Evolutionary conservation across 2,888 invertebrate genomes (phyloP).

Genomic region (Nyleta sp.): DNA sequence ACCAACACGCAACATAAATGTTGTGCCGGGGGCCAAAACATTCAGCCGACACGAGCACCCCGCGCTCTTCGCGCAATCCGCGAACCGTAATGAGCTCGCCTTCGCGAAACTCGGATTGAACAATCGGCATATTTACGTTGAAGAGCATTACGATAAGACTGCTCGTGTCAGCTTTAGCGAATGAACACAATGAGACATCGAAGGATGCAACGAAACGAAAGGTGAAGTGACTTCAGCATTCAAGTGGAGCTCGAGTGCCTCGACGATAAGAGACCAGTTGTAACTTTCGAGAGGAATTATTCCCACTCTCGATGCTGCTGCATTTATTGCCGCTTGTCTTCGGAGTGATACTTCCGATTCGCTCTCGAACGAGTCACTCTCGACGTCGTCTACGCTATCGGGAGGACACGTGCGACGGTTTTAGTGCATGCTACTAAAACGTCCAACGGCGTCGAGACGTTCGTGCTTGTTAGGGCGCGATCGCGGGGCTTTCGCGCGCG

Average conservation of each 20-base stretch:
- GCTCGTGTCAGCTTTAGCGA: constrained; percentile 54
- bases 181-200: constrained; percentile 58
- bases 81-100: not conserved
- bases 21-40: constrained; percentile 61
- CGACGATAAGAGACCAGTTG: constrained; percentile 51
- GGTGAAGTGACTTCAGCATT: constrained; percentile 50
- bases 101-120: not conserved
- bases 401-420: constrained; percentile 14
- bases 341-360: constrained; percentile 33
- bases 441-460: no score
- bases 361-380: constrained; percentile 26
- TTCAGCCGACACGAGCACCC: constrained; percentile 51
- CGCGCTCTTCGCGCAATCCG: no score
- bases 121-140: constrained; percentile 29
- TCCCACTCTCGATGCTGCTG: constrained; percentile 37
- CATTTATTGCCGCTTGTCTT: constrained; percentile 55
- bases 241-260: constrained; percentile 45
- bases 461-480: no score
- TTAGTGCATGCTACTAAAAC: constrained; percentile 31
- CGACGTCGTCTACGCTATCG: not conserved
- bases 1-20: constrained; percentile 79
- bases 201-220: constrained; percentile 62
- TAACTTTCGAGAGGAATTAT: constrained; percentile 62
- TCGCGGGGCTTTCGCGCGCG: no score
- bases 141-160: constrained; percentile 31